Evolutionary conservation across 2,113 vertebrate genomes (phyloP).

Genomic region (Lota lota): DNA sequence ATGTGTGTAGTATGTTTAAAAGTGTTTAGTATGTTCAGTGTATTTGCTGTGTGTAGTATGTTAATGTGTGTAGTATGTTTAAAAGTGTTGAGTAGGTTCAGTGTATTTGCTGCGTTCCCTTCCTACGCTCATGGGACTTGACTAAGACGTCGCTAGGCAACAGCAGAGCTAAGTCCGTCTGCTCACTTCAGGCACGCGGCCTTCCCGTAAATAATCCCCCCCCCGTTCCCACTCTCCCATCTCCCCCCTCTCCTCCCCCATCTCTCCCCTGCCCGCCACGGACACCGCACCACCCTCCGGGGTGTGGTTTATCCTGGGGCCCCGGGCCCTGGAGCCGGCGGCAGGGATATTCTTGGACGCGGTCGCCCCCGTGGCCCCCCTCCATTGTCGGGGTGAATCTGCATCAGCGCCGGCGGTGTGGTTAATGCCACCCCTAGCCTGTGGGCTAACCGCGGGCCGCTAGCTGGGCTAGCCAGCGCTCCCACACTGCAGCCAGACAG

Average conservation of each 20-base stretch:
- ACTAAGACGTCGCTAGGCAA: constrained; percentile 58
- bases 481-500: constrained; percentile 62
- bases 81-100: no score
- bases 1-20: no score
- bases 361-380: constrained; percentile 21
- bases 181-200: constrained; percentile 43
- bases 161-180: constrained; percentile 52
- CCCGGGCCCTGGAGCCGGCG: constrained; percentile 5
- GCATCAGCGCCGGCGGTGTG: constrained; percentile 29
- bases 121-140: no score
- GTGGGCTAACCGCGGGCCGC: constrained; percentile 23
- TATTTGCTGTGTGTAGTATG: no score
- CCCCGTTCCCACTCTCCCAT: background rate
- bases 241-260: no score
- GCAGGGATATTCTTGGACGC: constrained; percentile 45
- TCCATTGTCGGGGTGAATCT: constrained; percentile 38
- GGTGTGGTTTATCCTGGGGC: background rate
- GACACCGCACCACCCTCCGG: no score
- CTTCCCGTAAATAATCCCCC: constrained; percentile 52
- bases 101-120: no score
- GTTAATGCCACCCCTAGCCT: constrained; percentile 58
- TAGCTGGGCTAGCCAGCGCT: constrained; percentile 10
- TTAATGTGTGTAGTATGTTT: no score
- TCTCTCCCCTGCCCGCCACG: no score
- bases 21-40: no score